phyloP scores from a whole-genome alignment of 2,888 invertebrate species.

The Smittia sp. region DNA sequence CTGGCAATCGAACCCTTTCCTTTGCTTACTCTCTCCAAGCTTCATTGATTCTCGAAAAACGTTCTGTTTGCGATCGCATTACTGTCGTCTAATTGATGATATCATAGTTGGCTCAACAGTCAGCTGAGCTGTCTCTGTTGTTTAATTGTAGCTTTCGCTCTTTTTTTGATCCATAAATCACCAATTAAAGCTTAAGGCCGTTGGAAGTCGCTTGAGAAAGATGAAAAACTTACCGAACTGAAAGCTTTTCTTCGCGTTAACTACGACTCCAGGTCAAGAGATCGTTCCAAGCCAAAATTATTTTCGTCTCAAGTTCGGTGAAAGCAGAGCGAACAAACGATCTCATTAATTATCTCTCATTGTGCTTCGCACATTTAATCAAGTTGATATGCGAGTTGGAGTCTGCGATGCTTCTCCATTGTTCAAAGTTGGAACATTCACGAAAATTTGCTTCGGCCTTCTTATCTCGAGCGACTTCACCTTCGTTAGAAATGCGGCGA shows the following conservation, averaged over 20 bases:
- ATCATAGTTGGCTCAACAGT: background rate
- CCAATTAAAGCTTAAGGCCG: too few species aligned
- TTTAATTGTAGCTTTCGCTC: too few species aligned
- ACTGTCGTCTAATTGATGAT: background rate
- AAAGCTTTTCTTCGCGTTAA: too few species aligned
- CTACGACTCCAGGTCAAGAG: too few species aligned
- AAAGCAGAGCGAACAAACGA: background rate
- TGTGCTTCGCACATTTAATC: constrained; percentile 9
- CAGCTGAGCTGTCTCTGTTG: too few species aligned
- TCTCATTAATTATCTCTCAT: constrained; percentile 16
- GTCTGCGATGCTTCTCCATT: background rate
- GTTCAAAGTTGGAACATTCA: background rate
- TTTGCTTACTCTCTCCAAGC: background rate
- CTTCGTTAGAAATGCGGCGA: background rate
- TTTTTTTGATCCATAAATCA: too few species aligned
- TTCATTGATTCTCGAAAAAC: background rate
- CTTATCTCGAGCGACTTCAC: background rate
- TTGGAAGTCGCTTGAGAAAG: too few species aligned
- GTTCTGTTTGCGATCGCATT: background rate
- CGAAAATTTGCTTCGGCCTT: background rate
- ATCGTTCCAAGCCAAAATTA: background rate
- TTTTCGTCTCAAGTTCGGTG: background rate
- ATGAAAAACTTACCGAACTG: too few species aligned
- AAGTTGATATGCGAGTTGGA: background rate
- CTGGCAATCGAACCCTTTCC: background rate